A percentile compares a stretch with the other conserved stretches of the same genome.
Evolutionary conservation across 1,140 invertebrate genomes (phyloP).

Genomic region (Drosophila malerkotliana): DNA sequence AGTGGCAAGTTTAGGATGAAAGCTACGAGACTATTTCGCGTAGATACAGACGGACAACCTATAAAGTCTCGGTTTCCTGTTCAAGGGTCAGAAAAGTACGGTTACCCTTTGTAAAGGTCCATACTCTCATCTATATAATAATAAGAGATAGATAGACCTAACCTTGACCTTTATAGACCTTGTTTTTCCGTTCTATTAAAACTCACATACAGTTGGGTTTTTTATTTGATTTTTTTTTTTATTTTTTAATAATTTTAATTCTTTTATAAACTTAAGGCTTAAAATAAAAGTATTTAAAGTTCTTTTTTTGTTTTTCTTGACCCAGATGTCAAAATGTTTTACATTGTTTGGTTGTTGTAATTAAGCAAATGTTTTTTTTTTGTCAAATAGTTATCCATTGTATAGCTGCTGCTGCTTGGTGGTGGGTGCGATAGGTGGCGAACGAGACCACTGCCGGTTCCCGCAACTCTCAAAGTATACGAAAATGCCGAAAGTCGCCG

Average conservation of each 20-base stretch:
- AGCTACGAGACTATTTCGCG: too few species aligned
- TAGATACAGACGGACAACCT: too few species aligned
- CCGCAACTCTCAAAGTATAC: slow-evolving; percentile 71
- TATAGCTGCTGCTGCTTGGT: slow-evolving; percentile 50
- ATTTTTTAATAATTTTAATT: slow-evolving; percentile 82
- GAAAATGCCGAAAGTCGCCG: slow-evolving; percentile 73
- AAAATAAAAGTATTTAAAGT: slow-evolving; percentile 83
- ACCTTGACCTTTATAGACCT: too few species aligned
- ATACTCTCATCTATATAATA: too few species aligned
- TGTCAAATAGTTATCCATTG: slow-evolving; percentile 73
- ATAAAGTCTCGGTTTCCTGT: too few species aligned
- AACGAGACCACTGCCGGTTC: slow-evolving; percentile 21
- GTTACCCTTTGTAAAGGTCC: too few species aligned
- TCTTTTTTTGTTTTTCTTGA: slow-evolving; percentile 76
- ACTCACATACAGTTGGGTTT: background rate
- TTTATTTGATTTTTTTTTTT: slow-evolving; percentile 69
- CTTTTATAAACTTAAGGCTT: slow-evolving; percentile 84
- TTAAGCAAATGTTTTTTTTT: slow-evolving; percentile 73
- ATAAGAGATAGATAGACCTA: too few species aligned
- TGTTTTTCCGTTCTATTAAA: background rate
- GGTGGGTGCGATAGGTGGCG: slow-evolving; percentile 17
- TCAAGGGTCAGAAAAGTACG: too few species aligned
- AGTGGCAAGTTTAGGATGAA: too few species aligned
- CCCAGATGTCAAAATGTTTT: slow-evolving; percentile 83
- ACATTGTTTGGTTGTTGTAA: slow-evolving; percentile 75